Evolutionary conservation across 2,797 vertebrate species (phyloP).

Genomic region (Sebastes steindachneri): DNA sequence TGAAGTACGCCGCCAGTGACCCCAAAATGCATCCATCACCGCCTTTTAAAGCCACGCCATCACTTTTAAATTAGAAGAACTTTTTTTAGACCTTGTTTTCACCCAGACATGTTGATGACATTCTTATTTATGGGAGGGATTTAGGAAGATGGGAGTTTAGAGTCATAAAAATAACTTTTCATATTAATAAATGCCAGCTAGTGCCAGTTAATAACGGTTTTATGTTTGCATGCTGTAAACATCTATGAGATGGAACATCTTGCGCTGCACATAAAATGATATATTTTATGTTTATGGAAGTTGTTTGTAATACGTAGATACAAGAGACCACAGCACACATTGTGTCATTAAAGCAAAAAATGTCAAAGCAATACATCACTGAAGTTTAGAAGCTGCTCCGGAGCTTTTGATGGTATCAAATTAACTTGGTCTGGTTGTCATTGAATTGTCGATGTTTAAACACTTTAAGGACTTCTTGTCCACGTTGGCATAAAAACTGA

Average conservation of each 20-base stretch:
- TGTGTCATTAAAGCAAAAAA: background rate
- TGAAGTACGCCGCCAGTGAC: background rate
- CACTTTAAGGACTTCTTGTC: background rate
- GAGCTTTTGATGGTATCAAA: background rate
- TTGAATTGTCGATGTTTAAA: background rate
- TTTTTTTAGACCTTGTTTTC: background rate
- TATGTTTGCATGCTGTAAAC: conserved; percentile 14
- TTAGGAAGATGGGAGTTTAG: background rate
- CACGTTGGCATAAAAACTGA: background rate
- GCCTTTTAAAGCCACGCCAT: background rate
- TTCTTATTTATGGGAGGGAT: background rate
- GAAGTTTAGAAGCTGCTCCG: background rate
- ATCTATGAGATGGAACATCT: background rate
- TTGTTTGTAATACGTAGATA: background rate
- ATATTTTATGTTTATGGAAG: background rate
- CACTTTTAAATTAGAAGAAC: background rate
- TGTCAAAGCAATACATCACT: background rate
- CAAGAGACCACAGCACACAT: background rate
- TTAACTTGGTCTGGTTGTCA: background rate
- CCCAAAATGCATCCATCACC: background rate
- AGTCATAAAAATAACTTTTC: background rate
- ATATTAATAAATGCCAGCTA: background rate
- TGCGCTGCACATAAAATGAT: background rate
- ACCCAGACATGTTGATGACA: background rate
- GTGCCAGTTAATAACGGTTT: conserved; percentile 10